Base-by-base conservation (phyloP, 2,113 vertebrate species). In the Silurus asotus region DNA sequence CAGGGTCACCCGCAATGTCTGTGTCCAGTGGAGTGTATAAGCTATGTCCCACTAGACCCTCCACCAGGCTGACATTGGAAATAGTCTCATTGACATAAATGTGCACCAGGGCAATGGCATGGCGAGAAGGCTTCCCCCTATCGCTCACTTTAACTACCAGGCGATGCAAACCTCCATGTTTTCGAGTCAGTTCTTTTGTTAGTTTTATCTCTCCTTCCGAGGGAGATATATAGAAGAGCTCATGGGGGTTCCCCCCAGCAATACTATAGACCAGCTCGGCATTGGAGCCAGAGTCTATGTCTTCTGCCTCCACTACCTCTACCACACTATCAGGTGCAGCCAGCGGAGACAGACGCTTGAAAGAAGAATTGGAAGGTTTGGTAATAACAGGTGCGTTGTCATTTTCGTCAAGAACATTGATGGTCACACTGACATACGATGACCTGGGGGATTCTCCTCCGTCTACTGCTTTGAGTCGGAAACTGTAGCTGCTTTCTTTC, bases 401-500 rank as follows among this genome's bases (percentile, higher is more conserved):
- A 13, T 99, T 99, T 92, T 99, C 98, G 89, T 99, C 98, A 55
- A 99, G 92, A 53, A 99, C 98, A 0, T 99, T 99, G 92, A 99
- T 99, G 48, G 97, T 99, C 87, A 99, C 97, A 0, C 97, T 97
- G 0, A 99, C 98, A 0, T 98, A 99, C 20, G 98, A 97, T 2
- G 98, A 99, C 83, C 97, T 94, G n/a, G 97, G 97, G 4, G 98
- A 98, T 64, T 97, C 95, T 4, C 98, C 98, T 3, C 95, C 94
- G 0, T 99, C 98, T 79, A 99, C 95, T 0, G 98, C 98, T 93
- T 99, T 99, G 61, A 99, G 94, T 25, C 97, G 96, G 91, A 99
- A 99, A 45, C 97, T 99, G 78, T 99, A 99, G 0, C 97, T 99
- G 89, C 97, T 98, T 87, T 99, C 97, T 87, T 98, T 98, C 89